Evolutionary conservation across 1,140 invertebrate species (phyloP).

Genomic region (Nymphalis io): DNA sequence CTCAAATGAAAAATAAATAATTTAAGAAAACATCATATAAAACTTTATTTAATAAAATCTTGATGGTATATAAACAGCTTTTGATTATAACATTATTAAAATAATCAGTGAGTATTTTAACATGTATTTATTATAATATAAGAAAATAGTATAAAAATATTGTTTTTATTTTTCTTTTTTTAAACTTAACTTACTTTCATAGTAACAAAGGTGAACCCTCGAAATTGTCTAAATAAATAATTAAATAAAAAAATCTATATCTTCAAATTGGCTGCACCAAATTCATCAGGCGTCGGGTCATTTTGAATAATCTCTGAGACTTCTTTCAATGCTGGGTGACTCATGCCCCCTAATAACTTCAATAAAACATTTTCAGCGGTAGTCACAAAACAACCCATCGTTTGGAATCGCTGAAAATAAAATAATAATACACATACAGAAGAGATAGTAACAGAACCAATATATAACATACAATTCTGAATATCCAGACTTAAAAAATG

Average conservation of each 20-base stretch:
- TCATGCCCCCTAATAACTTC: conserved; percentile 87
- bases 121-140: no score
- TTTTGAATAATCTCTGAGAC: conserved; percentile 84
- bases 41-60: conserved; percentile 29
- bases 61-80: background rate
- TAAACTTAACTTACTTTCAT: no score
- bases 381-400: conserved; percentile 89
- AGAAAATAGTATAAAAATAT: no score
- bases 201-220: no score
- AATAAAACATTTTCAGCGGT: conserved; percentile 91
- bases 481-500: no score
- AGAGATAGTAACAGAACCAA: background rate
- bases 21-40: conserved; percentile 35
- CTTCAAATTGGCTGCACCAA: background rate
- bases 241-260: no score
- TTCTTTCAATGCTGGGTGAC: conserved; percentile 88
- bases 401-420: background rate
- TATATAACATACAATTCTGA: conserved; percentile 38
- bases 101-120: no score
- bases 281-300: conserved; percentile 81
- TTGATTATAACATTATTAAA: no score
- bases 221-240: no score
- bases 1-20: conserved; percentile 82
- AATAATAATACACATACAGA: background rate
- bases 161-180: no score